A percentile compares a stretch with the other conserved stretches of the same genome.
Conservation (phyloP, 2,113 vertebrate species). For the Thamnaconus septentrionalis region DNA sequence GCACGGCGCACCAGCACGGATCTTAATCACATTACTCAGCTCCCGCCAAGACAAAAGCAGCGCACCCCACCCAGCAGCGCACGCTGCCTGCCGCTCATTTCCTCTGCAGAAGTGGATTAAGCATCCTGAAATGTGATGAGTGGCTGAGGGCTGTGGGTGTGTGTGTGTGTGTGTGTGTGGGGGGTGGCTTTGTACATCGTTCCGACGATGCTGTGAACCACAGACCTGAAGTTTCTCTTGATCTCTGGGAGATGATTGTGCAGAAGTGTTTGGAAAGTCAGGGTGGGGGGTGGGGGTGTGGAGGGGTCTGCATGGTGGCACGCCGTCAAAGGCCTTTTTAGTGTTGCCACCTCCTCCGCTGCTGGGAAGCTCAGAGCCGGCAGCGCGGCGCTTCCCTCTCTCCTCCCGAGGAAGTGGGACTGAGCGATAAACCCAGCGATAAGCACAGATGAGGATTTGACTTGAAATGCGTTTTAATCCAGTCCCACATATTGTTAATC, state of each 20-base stretch:
- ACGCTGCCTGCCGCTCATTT: constrained; percentile 38
- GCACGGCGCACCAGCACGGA: constrained; percentile 37
- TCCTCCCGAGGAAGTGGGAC: no score
- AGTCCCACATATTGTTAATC: constrained; percentile 18
- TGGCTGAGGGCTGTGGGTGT: constrained; percentile 16
- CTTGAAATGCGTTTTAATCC: constrained; percentile 21
- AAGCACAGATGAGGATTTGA: neutral
- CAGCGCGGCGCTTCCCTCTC: constrained; percentile 48
- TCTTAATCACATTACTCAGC: constrained; percentile 64
- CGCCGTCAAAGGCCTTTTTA: constrained; percentile 59
- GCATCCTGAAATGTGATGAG: constrained; percentile 44
- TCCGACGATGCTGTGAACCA: constrained; percentile 12
- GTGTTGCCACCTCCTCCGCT: constrained; percentile 22
- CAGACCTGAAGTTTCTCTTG: constrained; percentile 20
- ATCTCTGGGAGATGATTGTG: constrained; percentile 25
- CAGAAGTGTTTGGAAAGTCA: constrained; percentile 5
- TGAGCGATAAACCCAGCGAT: no score
- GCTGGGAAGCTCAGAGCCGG: constrained; percentile 31
- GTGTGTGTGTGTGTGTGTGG: no score
- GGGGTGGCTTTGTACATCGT: constrained; percentile 5
- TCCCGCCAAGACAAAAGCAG: constrained; percentile 49
- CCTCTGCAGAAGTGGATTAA: constrained; percentile 55
- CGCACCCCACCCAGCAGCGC: constrained; percentile 9
- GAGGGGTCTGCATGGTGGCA: constrained; percentile 25
- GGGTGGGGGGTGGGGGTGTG: neutral